phyloP scores from a whole-genome alignment of 2,113 vertebrate species.

The Campylorhamphus procurvoides region DNA sequence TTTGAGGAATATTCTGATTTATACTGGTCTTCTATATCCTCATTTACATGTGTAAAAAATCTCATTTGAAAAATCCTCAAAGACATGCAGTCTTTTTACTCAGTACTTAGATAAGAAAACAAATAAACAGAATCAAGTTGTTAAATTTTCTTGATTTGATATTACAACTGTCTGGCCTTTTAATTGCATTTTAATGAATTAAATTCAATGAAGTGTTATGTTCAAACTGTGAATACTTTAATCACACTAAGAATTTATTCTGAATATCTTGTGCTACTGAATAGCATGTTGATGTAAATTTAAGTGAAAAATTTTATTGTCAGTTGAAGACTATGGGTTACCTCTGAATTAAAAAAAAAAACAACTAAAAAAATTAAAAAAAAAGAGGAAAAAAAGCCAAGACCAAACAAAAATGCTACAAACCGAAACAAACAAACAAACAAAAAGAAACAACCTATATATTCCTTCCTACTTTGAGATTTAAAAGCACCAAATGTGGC shows the following conservation, averaged over 20 bases:
- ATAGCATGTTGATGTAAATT: conserved; percentile 36
- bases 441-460: neutral
- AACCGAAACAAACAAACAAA: neutral
- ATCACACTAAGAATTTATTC: conserved; percentile 24
- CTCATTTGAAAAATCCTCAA: neutral
- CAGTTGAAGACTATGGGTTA: conserved; percentile 20
- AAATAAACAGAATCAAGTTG: conserved; percentile 41
- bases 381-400: neutral
- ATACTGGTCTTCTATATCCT: neutral
- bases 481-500: neutral
- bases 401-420: neutral
- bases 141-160: conserved; percentile 3
- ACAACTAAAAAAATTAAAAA: neutral
- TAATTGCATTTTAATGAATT: conserved; percentile 60
- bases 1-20: neutral
- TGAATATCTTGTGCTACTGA: conserved; percentile 28
- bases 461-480: neutral
- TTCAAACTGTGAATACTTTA: conserved; percentile 52
- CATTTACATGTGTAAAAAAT: neutral
- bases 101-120: conserved; percentile 23
- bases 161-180: conserved; percentile 24
- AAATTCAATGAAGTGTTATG: conserved; percentile 8
- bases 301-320: conserved; percentile 32
- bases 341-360: neutral
- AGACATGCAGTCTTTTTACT: neutral